Base-by-base conservation (phyloP, 2,113 vertebrate genomes). In the Aspiorhynchus laticeps region DNA sequence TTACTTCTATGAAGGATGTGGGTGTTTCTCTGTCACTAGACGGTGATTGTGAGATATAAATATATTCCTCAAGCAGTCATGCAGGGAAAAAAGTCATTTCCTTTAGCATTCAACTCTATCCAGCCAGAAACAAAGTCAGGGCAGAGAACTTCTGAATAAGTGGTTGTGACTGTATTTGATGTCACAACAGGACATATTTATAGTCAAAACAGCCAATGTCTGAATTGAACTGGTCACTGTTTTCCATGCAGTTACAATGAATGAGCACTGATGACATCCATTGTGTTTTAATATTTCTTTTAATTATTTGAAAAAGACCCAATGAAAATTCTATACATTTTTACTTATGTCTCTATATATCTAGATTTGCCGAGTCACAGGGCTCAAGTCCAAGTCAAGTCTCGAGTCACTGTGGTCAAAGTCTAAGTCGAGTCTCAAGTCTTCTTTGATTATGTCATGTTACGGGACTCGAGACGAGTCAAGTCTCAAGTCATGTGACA, bases 151-250 rank as follows among this genome's bases (percentile, higher is more conserved):
- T 31, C 15, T 69, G 15, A 33, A 31, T 31, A 19, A 69, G 5
- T 31, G 63, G 5, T 15, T 67, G 5, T 73, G 36, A 12, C 71
- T 41, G 38, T 36, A 33, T 69, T 69, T 14, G 4, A 15, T 75
- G 24, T 26, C 73, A 75, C 73, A 75, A 75, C 73, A 75, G 38
- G 38, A 46, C 38, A 26, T 26, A 26, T 75, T 75, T 75, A 46
- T 7, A 14, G 38, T 46, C 38, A 75, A 46, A 43, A 46, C 73
- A 26, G 73, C 3, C 73, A 6, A 15, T 46, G 21, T 41, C 73
- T 3, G 31, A 4, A 71, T 38, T 71, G 5, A 2, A 71, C 17
- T 4, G 38, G 31, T 21, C 17, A 19, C 17, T 73, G 67, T 38
- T 73, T 73, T 46, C 8, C 73, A 75, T 75, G 10, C 24, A 26